phyloP scores from a whole-genome alignment of 1,140 invertebrate species.

The Zaprionus kolodkinae region DNA sequence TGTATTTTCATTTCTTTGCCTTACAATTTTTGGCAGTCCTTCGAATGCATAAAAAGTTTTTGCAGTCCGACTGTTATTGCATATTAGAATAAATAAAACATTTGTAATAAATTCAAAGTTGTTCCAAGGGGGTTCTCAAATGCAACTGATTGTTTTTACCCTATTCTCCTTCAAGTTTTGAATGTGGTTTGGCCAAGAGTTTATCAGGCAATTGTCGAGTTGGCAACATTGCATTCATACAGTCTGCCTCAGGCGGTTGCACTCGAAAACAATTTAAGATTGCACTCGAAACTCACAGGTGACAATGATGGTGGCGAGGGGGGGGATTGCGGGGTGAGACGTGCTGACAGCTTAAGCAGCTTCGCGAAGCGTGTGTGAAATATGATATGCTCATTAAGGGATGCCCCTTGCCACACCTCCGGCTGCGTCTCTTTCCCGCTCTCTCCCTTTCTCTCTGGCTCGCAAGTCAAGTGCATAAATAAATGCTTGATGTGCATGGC shows the following conservation, averaged over 20 bases:
- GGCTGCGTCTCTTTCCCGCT: too few species aligned
- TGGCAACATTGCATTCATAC: background rate
- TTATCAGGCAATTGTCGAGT: background rate
- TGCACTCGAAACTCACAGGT: slow-evolving; percentile 46
- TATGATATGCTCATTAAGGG: slow-evolving; percentile 76
- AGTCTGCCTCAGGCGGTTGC: slow-evolving; percentile 21
- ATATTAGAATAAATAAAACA: background rate
- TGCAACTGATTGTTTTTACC: background rate
- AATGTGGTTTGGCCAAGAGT: too few species aligned
- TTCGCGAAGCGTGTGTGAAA: slow-evolving; percentile 63
- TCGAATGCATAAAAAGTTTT: background rate
- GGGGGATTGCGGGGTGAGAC: too few species aligned
- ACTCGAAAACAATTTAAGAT: slow-evolving; percentile 59
- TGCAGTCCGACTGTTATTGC: background rate
- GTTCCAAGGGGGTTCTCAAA: background rate
- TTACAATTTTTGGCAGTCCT: background rate
- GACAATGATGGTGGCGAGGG: slow-evolving; percentile 6
- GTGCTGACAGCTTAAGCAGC: slow-evolving; percentile 59
- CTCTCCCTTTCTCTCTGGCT: slow-evolving; percentile 20
- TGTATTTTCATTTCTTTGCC: background rate
- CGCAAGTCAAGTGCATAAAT: slow-evolving; percentile 78
- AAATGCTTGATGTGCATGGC: slow-evolving; percentile 48
- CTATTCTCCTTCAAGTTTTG: background rate
- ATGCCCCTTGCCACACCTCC: background rate
- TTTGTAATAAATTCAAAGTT: background rate